These are phyloP conservation scores for Crenichthys baileyi DNA, from an alignment of 2,797 vertebrate genomes.

Conservation along the genomic window DNA sequence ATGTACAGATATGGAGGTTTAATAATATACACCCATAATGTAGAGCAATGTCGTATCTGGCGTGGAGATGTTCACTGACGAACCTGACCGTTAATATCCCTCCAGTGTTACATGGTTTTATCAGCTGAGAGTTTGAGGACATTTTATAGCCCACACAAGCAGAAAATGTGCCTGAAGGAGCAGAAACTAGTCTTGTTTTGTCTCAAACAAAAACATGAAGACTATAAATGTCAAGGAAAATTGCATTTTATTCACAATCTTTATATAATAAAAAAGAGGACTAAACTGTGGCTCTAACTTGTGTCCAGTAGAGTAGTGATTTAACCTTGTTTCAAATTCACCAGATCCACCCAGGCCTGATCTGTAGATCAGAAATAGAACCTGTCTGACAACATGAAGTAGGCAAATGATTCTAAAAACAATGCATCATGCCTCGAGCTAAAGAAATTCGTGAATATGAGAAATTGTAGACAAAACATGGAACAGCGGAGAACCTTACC, in stretches of 20 bases:
- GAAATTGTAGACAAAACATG: too few relatives aligned
- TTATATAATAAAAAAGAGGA: neutral
- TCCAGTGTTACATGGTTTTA: conserved; percentile 3
- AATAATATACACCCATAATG: conserved; percentile 2
- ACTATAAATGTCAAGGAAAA: neutral
- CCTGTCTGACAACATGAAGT: too few relatives aligned
- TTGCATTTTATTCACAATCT: neutral
- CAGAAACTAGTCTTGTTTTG: neutral
- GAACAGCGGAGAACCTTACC: too few relatives aligned
- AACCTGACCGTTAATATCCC: neutral
- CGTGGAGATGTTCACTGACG: neutral
- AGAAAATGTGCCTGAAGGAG: neutral
- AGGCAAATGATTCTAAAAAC: too few relatives aligned
- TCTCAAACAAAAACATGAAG: neutral
- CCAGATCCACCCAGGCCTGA: too few relatives aligned
- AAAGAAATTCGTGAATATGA: too few relatives aligned
- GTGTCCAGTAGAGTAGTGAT: neutral
- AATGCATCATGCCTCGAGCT: too few relatives aligned
- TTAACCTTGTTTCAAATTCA: neutral
- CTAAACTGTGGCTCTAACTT: neutral
- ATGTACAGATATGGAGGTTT: neutral
- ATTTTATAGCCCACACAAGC: neutral
- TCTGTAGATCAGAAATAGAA: too few relatives aligned
- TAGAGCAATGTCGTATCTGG: neutral
- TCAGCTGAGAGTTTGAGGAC: neutral